These are phyloP conservation scores for Oreochromis niloticus DNA, from an alignment of 2,113 vertebrate species.

Conservation along the genomic window DNA sequence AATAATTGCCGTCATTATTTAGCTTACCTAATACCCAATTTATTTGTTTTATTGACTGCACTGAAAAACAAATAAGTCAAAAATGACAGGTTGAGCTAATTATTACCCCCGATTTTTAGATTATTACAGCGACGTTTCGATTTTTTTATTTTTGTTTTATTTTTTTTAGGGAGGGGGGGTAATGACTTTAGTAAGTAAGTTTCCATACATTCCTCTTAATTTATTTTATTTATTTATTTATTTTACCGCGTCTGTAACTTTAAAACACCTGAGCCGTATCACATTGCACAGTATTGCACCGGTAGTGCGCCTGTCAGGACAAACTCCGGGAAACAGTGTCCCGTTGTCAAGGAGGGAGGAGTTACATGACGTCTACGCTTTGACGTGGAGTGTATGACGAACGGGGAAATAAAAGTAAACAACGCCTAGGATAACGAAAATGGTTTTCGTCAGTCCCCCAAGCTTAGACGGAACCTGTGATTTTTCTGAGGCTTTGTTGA, in stretches of 20 bases:
- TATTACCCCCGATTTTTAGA: not conserved
- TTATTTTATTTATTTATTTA: not conserved
- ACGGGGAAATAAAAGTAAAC: constrained; percentile 64
- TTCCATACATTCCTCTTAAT: not conserved
- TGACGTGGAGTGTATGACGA: not conserved
- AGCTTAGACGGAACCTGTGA: not conserved
- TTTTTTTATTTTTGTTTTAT: not conserved
- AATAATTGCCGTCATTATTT: not conserved
- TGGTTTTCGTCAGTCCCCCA: not conserved
- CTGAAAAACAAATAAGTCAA: not conserved
- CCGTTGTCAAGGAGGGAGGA: accelerated
- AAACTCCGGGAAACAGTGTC: not conserved
- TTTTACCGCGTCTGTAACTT: not conserved
- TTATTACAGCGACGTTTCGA: not conserved
- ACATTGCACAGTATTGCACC: not conserved
- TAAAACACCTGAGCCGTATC: not conserved
- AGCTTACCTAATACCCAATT: not conserved
- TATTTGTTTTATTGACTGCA: not conserved
- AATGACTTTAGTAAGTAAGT: not conserved
- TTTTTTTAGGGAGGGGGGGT: not conserved
- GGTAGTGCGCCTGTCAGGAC: not conserved
- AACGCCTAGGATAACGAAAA: constrained; percentile 14
- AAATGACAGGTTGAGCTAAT: not conserved
- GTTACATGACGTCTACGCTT: not conserved
- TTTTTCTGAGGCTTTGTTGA: not conserved